Evolutionary conservation across 2,888 invertebrate genomes (phyloP).

Genomic region (Lymantria monacha): DNA sequence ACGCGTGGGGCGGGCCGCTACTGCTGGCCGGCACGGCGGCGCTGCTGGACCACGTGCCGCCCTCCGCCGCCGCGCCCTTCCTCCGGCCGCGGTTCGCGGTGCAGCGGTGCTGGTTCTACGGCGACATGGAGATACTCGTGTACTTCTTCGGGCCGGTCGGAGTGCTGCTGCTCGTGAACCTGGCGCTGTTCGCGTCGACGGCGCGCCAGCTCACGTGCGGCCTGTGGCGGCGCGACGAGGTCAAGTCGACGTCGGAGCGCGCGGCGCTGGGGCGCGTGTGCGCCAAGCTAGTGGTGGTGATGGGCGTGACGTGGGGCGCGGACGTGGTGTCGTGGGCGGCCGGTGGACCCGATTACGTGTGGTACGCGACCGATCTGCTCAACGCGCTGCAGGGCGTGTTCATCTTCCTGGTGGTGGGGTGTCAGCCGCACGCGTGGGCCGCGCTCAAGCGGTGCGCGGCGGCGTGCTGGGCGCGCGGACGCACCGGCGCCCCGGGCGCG

Average conservation of each 20-base stretch:
- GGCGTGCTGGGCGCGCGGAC: conserved; percentile 81
- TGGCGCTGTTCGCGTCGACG: conserved; percentile 90
- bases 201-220: conserved; percentile 93
- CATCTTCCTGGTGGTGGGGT: conserved; percentile 94
- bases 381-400: conserved; percentile 94
- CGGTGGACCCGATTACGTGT: conserved; percentile 90
- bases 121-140: conserved; percentile 90
- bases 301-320: conserved; percentile 83
- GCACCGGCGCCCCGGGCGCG: conserved; percentile 50
- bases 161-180: conserved; percentile 88
- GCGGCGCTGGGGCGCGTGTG: conserved; percentile 92
- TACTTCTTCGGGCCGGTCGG: conserved; percentile 94
- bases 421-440: conserved; percentile 89
- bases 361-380: conserved; percentile 92
- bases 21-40: conserved; percentile 88
- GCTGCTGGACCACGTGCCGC: conserved; percentile 85
- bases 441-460: conserved; percentile 60
- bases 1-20: conserved; percentile 93
- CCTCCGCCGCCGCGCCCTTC: conserved; percentile 79
- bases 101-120: conserved; percentile 92
- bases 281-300: conserved; percentile 89
- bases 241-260: conserved; percentile 87
- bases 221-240: conserved; percentile 93
- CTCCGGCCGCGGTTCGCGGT: conserved; percentile 91
- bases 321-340: conserved; percentile 93